Evolutionary conservation across 1,140 invertebrate species (phyloP).

Genomic region (Drosophila watanabei): DNA sequence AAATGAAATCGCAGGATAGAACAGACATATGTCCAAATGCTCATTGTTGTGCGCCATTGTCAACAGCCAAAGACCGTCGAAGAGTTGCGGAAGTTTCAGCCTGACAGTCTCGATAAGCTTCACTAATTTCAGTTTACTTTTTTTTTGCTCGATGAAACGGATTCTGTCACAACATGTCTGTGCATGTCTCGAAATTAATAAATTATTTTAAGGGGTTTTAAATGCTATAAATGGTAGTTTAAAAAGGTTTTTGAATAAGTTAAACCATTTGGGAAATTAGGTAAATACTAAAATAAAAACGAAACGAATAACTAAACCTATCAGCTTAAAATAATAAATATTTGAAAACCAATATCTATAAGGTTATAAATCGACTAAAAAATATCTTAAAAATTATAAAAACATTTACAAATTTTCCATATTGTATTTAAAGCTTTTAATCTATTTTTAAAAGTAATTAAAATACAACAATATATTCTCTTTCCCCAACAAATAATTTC

Average conservation of each 20-base stretch:
- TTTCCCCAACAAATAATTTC: neutral
- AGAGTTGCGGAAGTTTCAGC: constrained; percentile 65
- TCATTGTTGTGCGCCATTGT: constrained; percentile 68
- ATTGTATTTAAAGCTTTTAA: neutral
- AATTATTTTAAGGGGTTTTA: neutral
- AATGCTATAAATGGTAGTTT: neutral
- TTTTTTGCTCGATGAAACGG: neutral
- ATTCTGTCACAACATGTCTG: constrained; percentile 5
- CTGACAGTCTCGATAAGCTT: constrained; percentile 62
- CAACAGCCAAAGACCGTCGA: constrained; percentile 51
- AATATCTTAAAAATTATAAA: neutral
- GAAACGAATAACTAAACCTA: neutral
- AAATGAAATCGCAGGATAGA: constrained; percentile 57
- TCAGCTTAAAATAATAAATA: neutral
- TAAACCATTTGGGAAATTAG: neutral
- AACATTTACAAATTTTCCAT: neutral
- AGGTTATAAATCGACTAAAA: neutral
- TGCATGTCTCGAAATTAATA: constrained; percentile 1
- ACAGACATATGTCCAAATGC: constrained; percentile 74
- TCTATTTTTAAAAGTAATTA: no score
- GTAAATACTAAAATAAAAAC: neutral
- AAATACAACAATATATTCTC: neutral
- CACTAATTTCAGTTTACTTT: constrained; percentile 48
- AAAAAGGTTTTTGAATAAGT: neutral
- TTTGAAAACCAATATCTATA: neutral